Conservation (phyloP, 2,797 vertebrate species). For the Neosalanx taihuensis region DNA sequence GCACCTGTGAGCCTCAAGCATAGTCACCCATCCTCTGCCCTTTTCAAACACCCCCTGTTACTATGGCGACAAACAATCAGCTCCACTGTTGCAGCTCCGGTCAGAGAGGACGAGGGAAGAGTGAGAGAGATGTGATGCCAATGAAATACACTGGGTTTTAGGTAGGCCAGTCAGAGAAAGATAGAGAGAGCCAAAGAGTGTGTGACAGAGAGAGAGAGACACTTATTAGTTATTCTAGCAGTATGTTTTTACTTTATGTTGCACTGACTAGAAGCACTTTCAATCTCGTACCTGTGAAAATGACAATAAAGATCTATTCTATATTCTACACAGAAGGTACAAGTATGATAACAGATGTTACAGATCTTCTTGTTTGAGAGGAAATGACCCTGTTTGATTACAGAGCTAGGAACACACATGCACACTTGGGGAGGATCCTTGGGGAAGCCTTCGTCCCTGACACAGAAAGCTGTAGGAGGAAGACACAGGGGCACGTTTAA, state of each 20-base stretch:
- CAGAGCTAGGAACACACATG: slow-evolving; percentile 2
- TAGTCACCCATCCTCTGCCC: slow-evolving; percentile 28
- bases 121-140: slow-evolving; percentile 16
- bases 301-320: no score
- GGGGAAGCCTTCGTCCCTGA: neutral
- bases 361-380: neutral
- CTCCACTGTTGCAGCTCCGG: slow-evolving; percentile 40
- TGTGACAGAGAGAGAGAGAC: neutral
- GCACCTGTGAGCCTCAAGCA: slow-evolving; percentile 52
- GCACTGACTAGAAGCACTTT: no score
- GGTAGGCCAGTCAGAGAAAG: slow-evolving; percentile 13
- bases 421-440: neutral
- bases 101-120: slow-evolving; percentile 46
- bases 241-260: no score
- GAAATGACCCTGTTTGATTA: slow-evolving; percentile 15
- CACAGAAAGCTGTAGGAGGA: slow-evolving; percentile 13
- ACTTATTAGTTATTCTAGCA: no score
- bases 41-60: slow-evolving; percentile 62
- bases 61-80: slow-evolving; percentile 58
- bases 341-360: neutral
- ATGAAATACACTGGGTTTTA: neutral
- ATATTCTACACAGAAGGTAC: neutral
- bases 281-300: no score
- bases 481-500: slow-evolving; percentile 28
- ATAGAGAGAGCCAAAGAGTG: neutral